Conservation (phyloP, 2,113 vertebrate species). For the Perca schrenkii region DNA sequence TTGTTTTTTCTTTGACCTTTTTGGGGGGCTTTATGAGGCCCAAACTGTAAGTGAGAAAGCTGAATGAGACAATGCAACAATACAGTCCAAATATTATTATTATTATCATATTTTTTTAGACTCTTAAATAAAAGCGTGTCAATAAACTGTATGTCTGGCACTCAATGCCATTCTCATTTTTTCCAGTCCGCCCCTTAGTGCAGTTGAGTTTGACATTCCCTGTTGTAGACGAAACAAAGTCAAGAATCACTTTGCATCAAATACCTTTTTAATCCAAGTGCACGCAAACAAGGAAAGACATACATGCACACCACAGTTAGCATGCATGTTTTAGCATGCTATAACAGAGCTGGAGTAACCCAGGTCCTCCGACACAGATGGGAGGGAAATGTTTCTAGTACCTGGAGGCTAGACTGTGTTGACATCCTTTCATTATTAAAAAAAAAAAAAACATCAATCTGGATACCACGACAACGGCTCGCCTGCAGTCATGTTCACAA, state of each 20-base stretch:
- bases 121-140: no score
- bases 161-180: no score
- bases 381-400: constrained; percentile 29
- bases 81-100: no score
- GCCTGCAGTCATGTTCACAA: constrained; percentile 37
- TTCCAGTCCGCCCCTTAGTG: no score
- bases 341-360: constrained; percentile 22
- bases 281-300: neutral
- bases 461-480: constrained; percentile 18
- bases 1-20: no score
- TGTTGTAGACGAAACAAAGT: neutral
- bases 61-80: no score
- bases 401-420: constrained; percentile 52
- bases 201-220: no score
- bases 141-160: no score
- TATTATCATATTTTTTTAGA: no score
- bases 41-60: no score
- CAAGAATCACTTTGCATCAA: neutral
- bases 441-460: constrained; percentile 59
- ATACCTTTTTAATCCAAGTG: neutral
- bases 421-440: constrained; percentile 71
- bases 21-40: no score
- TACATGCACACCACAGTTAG: neutral
- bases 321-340: constrained; percentile 51
- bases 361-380: constrained; percentile 10